Base-by-base conservation (phyloP, 2,888 invertebrate genomes). In the Xanthia icteritia region DNA sequence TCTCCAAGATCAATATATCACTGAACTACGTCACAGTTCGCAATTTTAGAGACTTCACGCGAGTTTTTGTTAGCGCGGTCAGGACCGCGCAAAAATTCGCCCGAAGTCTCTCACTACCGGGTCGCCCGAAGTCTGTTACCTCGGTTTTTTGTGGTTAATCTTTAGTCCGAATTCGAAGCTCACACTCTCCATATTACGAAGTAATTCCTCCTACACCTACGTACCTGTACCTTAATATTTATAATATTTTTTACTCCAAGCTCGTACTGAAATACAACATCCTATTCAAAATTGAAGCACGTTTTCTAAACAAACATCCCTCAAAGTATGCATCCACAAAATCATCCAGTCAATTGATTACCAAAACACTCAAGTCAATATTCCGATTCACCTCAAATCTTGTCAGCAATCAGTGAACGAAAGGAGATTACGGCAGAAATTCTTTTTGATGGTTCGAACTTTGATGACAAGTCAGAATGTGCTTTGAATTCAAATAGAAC, bases 341-440 rank as follows among this genome's bases (percentile, higher is more conserved):
- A 68, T 70, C n/a, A 76, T 64, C 13, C 61, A 70, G 36, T 51
- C 70, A 66, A 82, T 82, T 73, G 74, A 69, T 76, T 71, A 64
- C 54, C 54, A 77, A 77, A 75, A 72, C 76, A 86, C 76, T 85
- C 23, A 36, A 78, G 66, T 65, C 39, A 79, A 74, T 83, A 74
- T 79, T 74, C 70, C 63, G 61, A 72, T 65, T 69, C 78, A 70
- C 75, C 72, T 83, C 72, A 56, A 76, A 81, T 87, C 79, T 87
- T 84, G 76, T 84, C 81, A 84, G 87, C 83, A 88, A 90, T 91
- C 88, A 90, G 84, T 83, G 79, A 86, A 73, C 79, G 83, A 87
- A 88, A 74, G 76, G 76, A 80, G 86, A 89, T 91, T 88, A 82
- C 81, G 75, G 36, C 54, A 58, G 64, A 70, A 88, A 88, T 81